A percentile compares a stretch with the other conserved stretches of the same genome.
Conservation (phyloP, 2,797 vertebrate species). For the Prionace glauca region DNA sequence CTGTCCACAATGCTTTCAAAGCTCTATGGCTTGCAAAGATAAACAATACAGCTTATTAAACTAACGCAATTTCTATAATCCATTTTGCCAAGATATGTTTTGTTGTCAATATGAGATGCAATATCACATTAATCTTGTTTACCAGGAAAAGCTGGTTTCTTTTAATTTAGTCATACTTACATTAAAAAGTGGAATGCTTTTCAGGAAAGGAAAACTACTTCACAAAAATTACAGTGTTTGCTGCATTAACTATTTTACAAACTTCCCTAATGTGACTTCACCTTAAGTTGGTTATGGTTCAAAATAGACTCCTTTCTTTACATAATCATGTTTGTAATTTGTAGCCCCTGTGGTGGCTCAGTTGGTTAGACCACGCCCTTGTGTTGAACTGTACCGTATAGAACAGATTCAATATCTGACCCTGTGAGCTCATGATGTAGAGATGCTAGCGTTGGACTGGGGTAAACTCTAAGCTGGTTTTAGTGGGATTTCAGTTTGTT, state of each 20-base stretch:
- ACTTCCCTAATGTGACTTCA: background rate
- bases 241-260: background rate
- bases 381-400: background rate
- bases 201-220: background rate
- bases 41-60: background rate
- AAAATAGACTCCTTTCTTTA: background rate
- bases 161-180: background rate
- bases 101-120: background rate
- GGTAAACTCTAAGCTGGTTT: too few relatives aligned
- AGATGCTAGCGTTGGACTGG: too few relatives aligned
- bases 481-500: too few relatives aligned
- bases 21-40: background rate
- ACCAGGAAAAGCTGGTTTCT: background rate
- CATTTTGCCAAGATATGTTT: background rate
- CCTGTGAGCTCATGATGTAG: background rate
- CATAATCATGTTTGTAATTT: background rate
- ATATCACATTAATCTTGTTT: background rate
- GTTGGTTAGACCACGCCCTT: background rate
- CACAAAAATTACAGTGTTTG: background rate
- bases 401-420: background rate
- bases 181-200: background rate
- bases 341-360: background rate
- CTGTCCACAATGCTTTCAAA: background rate
- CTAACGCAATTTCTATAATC: conserved; percentile 7
- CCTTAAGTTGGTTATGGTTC: background rate